Evolutionary conservation across 23 tunicate genomes (phyloP), one percentile per base, ranked within the genome.

Genomic region (Ascidia mentula): DNA sequence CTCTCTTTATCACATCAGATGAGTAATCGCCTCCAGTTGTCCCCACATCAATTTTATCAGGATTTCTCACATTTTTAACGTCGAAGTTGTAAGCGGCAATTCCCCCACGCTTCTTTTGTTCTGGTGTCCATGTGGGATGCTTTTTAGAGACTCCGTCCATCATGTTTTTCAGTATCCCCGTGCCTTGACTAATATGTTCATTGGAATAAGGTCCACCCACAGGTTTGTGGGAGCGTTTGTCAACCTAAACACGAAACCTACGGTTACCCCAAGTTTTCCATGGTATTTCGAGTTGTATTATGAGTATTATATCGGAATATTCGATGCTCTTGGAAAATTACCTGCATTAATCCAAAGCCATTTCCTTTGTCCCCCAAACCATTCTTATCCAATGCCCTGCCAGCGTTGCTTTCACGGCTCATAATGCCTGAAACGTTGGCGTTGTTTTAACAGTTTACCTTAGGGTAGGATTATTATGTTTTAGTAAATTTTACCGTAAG

Each of bases 331-430:
- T n/a, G n/a, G n/a, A n/a, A n/a, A n/a, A n/a, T 42, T 42, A 77
- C 81, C 81, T 77, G 81, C 81, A 77, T 77, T 77, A 77, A 26
- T 13, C 81, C 81, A n/a, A 18, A 77, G 4, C 81, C 81, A 28
- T 77, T 28, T 40, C 81, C 81, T 8, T 77, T 26, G 32, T 18
- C 28, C 28, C 81, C 81, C 28, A 22, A 32, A 7, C 81, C 81
- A 0, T 32, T 8, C 13, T 32, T 32, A 39, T 40, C 65, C n/a
- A 77, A 22, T 1, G 69, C 31, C 12, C 69, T 32, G 13, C 81
- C 81, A 35, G 70, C 81, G 32, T 35, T 46, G 13, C 69, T 77
- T 45, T 77, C 81, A 31, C 81, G 81, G 72, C 81, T 77, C 45
- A 46, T 32, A n/a, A 77, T 77, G 40, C 35, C 81, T 77, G 12